A percentile compares a stretch with the other conserved stretches of the same genome.
Evolutionary conservation across 2,888 invertebrate species (phyloP).

Genomic region (Leistus spinibarbis): DNA sequence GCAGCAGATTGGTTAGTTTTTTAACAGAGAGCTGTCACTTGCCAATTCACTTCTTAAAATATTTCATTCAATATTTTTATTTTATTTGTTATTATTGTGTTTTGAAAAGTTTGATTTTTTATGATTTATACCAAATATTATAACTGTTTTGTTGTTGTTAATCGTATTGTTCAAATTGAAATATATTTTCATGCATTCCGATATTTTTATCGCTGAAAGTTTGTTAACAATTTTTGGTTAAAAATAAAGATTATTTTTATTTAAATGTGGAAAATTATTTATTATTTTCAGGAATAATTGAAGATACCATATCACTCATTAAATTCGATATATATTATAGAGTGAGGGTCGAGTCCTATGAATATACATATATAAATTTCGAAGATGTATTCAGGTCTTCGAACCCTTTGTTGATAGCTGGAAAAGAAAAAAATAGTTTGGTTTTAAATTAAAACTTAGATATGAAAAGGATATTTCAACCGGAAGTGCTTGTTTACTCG

Average conservation of each 20-base stretch:
- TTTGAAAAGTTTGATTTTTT: neutral
- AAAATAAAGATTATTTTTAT: neutral
- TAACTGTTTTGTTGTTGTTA: constrained; percentile 22
- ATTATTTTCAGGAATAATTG: neutral
- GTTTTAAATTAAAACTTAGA: too few relatives aligned
- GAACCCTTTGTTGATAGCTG: too few relatives aligned
- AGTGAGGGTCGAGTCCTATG: too few relatives aligned
- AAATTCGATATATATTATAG: too few relatives aligned
- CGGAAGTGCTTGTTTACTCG: too few relatives aligned
- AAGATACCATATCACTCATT: neutral
- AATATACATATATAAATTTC: too few relatives aligned
- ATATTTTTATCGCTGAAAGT: neutral
- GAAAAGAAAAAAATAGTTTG: too few relatives aligned
- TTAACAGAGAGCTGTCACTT: neutral
- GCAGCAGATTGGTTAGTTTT: neutral
- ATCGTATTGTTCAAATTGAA: constrained; percentile 13
- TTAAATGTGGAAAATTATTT: neutral
- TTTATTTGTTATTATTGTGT: neutral
- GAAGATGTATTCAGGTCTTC: too few relatives aligned
- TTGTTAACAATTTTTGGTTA: neutral
- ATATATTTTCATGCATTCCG: constrained; percentile 28
- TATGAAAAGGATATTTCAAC: too few relatives aligned
- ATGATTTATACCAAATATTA: constrained; percentile 26
- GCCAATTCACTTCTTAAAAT: neutral
- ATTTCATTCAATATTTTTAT: neutral